These are phyloP conservation scores for Actias luna DNA, from an alignment of 2,888 invertebrate genomes.

Conservation along the genomic window DNA sequence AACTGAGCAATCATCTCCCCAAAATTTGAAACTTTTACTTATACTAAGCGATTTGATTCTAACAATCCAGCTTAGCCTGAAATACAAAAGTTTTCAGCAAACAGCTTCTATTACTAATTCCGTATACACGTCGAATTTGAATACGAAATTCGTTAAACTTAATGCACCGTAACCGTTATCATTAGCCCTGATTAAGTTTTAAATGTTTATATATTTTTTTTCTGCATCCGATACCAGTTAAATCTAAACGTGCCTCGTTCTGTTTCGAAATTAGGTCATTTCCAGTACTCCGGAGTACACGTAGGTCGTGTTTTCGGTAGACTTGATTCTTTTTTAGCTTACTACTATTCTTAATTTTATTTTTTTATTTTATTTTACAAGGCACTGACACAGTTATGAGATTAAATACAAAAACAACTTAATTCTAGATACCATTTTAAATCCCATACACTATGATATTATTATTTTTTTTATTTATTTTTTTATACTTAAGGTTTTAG, in stretches of 20 bases:
- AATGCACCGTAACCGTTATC: background rate
- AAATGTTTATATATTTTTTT: background rate
- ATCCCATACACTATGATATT: no score
- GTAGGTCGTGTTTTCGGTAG: background rate
- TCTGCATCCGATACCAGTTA: background rate
- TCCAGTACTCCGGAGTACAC: background rate
- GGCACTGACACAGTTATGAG: no score
- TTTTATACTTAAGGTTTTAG: no score
- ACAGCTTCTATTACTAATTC: background rate
- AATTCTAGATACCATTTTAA: no score
- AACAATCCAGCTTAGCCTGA: background rate
- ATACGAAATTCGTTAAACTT: background rate
- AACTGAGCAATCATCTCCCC: no score
- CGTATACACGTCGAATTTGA: background rate
- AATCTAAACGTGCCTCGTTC: slow-evolving; percentile 3
- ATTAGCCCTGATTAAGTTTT: background rate
- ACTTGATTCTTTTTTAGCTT: background rate
- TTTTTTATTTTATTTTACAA: no score
- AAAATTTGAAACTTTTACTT: no score
- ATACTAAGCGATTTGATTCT: no score
- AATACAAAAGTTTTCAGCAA: background rate
- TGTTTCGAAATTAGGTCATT: background rate
- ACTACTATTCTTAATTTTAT: no score
- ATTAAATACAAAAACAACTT: no score
- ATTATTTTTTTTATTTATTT: no score